Evolutionary conservation across 1,140 invertebrate species (phyloP), one percentile per base, ranked within the genome.

Genomic region (Drosophila murphyi): DNA sequence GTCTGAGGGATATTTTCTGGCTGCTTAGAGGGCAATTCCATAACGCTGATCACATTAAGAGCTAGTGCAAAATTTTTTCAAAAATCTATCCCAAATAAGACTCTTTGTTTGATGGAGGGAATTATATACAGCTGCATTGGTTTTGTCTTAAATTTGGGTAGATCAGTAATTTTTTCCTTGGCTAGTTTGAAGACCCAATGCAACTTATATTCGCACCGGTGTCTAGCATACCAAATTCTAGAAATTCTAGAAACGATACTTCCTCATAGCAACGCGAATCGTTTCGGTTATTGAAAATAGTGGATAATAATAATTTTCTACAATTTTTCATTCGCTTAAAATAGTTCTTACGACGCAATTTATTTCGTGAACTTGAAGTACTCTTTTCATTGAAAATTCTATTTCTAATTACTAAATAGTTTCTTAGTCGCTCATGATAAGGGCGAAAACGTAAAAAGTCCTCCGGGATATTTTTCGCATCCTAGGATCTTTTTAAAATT

Each of bases 361-460:
- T n/a, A n/a, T n/a, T n/a, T n/a, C n/a, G n/a, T n/a, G n/a, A n/a
- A n/a, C n/a, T n/a, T n/a, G n/a, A n/a, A n/a, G n/a, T n/a, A n/a
- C n/a, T n/a, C n/a, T n/a, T n/a, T n/a, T n/a, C n/a, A n/a, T n/a
- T n/a, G n/a, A n/a, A n/a, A n/a, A n/a, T n/a, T n/a, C n/a, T n/a
- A n/a, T 52, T 7, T 55, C 34, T 32, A 51, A 37, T n/a, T 35
- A 8, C 50, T 20, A 20, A 55, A 37, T 55, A 55, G 12, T 55
- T 37, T 35, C 12, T 35, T 2, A 55, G 12, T 5, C 12, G 32
- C 8, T 55, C 34, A 12, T 6, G 32, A 37, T 55, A 55, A 3
- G 48, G 29, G 4, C 1, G 5, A 51, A 29, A 51, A 28, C 1
- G 48, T 45, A 37, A 4, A 7, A 2, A 20, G 20, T 20, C 20